A percentile compares a stretch with the other conserved stretches of the same genome.
phyloP scores from a whole-genome alignment of 2,888 invertebrate species.

The Lochmaea capreae region DNA sequence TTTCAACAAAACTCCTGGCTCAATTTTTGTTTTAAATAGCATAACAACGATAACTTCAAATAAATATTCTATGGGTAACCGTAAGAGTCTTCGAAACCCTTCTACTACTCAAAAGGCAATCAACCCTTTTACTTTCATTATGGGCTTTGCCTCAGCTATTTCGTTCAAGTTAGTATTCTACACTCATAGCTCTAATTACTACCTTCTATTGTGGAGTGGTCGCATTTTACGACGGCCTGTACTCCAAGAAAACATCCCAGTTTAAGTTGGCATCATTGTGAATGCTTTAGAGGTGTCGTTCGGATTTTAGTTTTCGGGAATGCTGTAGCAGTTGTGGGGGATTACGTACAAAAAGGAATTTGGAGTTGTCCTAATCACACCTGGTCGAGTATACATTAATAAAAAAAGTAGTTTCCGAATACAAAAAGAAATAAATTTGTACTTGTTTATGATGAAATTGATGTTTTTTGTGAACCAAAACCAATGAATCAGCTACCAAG shows the following conservation, averaged over 20 bases:
- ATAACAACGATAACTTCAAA: not conserved
- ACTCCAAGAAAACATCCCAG: conserved; percentile 18
- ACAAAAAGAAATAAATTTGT: too few relatives aligned
- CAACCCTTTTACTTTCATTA: conserved; percentile 44
- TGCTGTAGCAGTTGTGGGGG: not conserved
- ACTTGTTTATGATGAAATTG: too few relatives aligned
- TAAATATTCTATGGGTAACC: conserved; percentile 15
- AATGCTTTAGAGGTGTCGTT: conserved; percentile 23
- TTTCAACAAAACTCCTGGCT: too few relatives aligned
- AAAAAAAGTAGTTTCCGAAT: too few relatives aligned
- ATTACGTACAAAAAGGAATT: not conserved
- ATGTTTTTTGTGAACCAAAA: too few relatives aligned
- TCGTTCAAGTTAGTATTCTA: conserved; percentile 43
- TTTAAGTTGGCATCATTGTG: conserved; percentile 32
- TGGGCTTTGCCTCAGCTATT: conserved; percentile 42
- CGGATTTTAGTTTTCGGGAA: conserved; percentile 22
- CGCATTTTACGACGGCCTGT: conserved; percentile 35
- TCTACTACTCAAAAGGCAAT: conserved; percentile 45
- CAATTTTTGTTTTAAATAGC: not conserved
- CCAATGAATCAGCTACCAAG: too few relatives aligned
- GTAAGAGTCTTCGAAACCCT: conserved; percentile 30
- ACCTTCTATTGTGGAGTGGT: conserved; percentile 33
- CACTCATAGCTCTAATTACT: conserved; percentile 45
- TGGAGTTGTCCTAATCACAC: not conserved
- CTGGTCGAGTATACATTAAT: not conserved